Evolutionary conservation across 1,140 invertebrate genomes (phyloP).

Genomic region (Papilio polytes): DNA sequence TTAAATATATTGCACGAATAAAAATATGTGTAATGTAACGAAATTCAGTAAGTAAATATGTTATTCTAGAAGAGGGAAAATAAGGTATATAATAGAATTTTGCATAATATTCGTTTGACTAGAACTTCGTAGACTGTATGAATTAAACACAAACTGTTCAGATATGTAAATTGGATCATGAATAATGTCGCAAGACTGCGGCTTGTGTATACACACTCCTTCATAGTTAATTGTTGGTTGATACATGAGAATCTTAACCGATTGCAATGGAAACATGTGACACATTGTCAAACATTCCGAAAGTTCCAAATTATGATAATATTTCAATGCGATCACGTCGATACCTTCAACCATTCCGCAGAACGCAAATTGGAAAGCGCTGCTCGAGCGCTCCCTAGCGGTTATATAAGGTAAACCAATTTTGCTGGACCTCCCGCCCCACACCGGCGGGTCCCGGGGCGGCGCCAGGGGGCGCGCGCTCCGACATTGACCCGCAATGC

Average conservation of each 20-base stretch:
- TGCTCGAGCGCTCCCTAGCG: neutral
- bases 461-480: slow-evolving; percentile 35
- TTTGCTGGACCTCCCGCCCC: slow-evolving; percentile 36
- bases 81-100: too few relatives aligned
- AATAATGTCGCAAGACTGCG: neutral
- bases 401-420: slow-evolving; percentile 40
- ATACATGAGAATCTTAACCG: neutral
- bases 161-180: neutral
- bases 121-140: neutral
- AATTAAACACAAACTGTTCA: neutral
- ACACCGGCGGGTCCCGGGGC: slow-evolving; percentile 27
- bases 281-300: neutral
- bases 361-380: slow-evolving; percentile 13
- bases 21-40: too few relatives aligned
- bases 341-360: neutral
- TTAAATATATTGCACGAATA: too few relatives aligned
- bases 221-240: neutral
- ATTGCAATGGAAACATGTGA: neutral
- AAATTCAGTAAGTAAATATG: neutral
- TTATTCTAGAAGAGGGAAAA: neutral
- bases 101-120: neutral
- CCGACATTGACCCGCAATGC: slow-evolving; percentile 47
- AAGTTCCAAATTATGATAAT: neutral
- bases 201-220: neutral
- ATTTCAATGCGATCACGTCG: slow-evolving; percentile 28